These are phyloP conservation scores for Pantala flavescens DNA, from an alignment of 1,140 invertebrate species.

Conservation along the genomic window DNA sequence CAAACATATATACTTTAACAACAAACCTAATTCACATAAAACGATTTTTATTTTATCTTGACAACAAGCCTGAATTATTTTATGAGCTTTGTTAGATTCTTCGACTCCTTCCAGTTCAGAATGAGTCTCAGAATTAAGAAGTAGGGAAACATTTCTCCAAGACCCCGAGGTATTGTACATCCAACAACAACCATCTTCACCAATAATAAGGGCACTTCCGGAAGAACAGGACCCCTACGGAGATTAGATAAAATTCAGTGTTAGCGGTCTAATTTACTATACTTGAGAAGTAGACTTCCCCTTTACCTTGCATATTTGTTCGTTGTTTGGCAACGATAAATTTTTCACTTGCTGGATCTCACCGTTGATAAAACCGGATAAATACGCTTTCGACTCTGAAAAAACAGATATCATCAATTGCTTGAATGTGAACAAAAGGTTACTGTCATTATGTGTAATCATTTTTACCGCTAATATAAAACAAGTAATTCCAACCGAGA, in stretches of 20 bases:
- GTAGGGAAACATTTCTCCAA: not conserved
- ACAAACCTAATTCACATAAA: not conserved
- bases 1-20: not conserved
- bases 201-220: not conserved
- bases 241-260: not conserved
- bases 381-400: not conserved
- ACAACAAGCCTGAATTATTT: not conserved
- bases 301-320: not conserved
- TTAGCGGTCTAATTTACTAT: not conserved
- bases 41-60: not conserved
- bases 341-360: not conserved
- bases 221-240: not conserved
- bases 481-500: not conserved
- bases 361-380: not conserved
- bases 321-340: not conserved
- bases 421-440: not conserved
- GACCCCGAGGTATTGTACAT: not conserved
- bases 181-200: not conserved
- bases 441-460: not conserved
- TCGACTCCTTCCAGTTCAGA: not conserved
- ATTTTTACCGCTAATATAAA: not conserved
- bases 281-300: not conserved
- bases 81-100: not conserved
- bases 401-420: not conserved
- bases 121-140: not conserved